Percentiles rank a stretch among this genome's conserved stretches.
phyloP scores from a whole-genome alignment of 2,113 vertebrate species.

The Danionella cerebrum region DNA sequence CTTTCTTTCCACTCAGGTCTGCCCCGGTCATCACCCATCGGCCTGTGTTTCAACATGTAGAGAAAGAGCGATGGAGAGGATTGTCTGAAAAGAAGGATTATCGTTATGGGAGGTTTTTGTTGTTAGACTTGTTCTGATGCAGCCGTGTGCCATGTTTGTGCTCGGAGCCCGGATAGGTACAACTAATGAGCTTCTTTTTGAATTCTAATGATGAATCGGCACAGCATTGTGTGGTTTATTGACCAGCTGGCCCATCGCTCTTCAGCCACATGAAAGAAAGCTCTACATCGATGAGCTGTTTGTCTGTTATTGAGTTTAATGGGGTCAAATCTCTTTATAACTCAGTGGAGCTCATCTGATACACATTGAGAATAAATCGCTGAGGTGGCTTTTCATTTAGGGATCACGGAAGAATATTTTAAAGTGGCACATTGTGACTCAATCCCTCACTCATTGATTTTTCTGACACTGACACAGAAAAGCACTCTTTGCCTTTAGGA shows the following conservation, averaged over 20 bases:
- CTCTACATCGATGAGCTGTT: constrained; percentile 33
- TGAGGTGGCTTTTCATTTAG: constrained; percentile 11
- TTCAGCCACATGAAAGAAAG: constrained; percentile 25
- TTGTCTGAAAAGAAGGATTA: constrained; percentile 53
- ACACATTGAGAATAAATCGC: constrained; percentile 6
- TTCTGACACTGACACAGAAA: not conserved
- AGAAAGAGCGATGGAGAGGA: not conserved
- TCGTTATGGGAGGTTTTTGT: constrained; percentile 47
- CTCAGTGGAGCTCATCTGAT: constrained; percentile 13
- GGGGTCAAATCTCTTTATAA: constrained; percentile 30
- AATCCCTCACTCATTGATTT: constrained; percentile 19
- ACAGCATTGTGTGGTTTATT: constrained; percentile 27
- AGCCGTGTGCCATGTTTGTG: constrained; percentile 49
- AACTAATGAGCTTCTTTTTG: constrained; percentile 44
- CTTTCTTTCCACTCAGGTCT: constrained; percentile 25
- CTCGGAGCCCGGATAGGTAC: constrained; percentile 50
- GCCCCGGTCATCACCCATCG: constrained; percentile 29
- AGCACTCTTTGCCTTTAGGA: constrained; percentile 3
- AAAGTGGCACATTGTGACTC: not conserved
- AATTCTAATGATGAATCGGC: constrained; percentile 28
- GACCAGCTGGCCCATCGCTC: constrained; percentile 29
- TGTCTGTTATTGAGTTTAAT: constrained; percentile 34
- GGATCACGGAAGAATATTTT: constrained; percentile 7
- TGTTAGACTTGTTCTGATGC: constrained; percentile 48
- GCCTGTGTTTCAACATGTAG: constrained; percentile 31